phyloP scores from a whole-genome alignment of 1,140 invertebrate genomes.

The Mya arenaria region DNA sequence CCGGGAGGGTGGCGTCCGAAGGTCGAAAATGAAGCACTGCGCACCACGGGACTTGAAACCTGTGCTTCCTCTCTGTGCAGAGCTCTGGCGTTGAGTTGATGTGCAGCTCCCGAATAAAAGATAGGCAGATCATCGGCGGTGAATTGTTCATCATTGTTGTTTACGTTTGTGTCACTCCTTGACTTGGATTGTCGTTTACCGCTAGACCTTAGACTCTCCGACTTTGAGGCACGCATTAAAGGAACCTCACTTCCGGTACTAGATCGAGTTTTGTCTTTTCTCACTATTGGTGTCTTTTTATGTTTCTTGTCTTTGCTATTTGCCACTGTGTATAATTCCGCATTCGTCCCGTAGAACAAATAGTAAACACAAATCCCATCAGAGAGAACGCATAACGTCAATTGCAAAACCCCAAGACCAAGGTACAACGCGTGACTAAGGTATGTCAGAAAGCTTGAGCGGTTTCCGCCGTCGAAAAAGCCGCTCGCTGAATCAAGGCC shows the following conservation, averaged over 20 bases:
- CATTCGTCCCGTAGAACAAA: conserved; percentile 27
- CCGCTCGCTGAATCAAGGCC: conserved; percentile 42
- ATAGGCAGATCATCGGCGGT: background rate
- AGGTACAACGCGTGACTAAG: conserved; percentile 25
- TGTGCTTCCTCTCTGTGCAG: background rate
- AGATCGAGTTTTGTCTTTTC: conserved; percentile 10
- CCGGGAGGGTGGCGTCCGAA: conserved; percentile 9
- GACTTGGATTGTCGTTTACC: background rate
- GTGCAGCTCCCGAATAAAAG: background rate
- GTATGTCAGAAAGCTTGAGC: conserved; percentile 1
- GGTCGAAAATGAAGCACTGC: conserved; percentile 31
- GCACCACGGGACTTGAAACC: background rate
- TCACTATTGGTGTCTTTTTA: background rate
- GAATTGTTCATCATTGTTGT: background rate
- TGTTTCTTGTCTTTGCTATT: background rate
- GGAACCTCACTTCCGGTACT: conserved; percentile 39
- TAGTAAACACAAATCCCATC: conserved; percentile 45
- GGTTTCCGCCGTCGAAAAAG: conserved; percentile 21
- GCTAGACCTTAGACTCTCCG: background rate
- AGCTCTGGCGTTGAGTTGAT: background rate
- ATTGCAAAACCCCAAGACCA: conserved; percentile 33
- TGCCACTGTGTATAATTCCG: conserved; percentile 2
- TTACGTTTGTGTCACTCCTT: background rate
- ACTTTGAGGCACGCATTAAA: background rate
- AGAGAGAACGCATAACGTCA: conserved; percentile 40